Conservation (phyloP, 1,140 invertebrate genomes). For the Orius insidiosus region DNA sequence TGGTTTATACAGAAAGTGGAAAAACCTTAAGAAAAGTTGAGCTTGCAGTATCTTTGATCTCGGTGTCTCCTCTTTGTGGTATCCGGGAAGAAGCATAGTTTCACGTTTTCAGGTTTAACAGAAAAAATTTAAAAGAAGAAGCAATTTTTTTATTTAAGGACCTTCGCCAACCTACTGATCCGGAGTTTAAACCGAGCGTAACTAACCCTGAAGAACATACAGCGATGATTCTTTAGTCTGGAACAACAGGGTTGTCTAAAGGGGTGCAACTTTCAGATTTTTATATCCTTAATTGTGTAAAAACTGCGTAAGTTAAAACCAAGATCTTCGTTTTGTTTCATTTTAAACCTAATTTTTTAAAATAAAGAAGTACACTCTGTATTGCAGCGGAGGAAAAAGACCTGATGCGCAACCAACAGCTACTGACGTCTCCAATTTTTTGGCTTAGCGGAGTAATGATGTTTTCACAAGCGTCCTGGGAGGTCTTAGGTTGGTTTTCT, state of each 20-base stretch:
- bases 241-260: constrained; percentile 66
- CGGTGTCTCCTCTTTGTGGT: constrained; percentile 9
- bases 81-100: constrained; percentile 11
- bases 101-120: constrained; percentile 12
- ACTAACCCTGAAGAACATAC: constrained; percentile 6
- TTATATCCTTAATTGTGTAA: constrained; percentile 4
- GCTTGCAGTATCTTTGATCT: constrained; percentile 2
- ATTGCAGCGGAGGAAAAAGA: too few species aligned
- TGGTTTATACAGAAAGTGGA: constrained; percentile 14
- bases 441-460: constrained; percentile 11
- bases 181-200: constrained; percentile 12
- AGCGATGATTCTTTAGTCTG: constrained; percentile 36
- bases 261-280: constrained; percentile 54
- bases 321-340: neutral
- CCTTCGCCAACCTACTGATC: constrained; percentile 14
- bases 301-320: neutral
- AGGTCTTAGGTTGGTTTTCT: constrained; percentile 8
- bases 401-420: neutral
- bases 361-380: too few species aligned
- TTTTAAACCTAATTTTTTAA: too few species aligned
- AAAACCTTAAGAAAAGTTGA: constrained; percentile 16
- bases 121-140: neutral
- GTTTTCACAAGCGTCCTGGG: neutral
- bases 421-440: constrained; percentile 13
- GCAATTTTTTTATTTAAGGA: constrained; percentile 1